Evolutionary conservation across 2,113 vertebrate species (phyloP).

Genomic region (Polypterus bichir): DNA sequence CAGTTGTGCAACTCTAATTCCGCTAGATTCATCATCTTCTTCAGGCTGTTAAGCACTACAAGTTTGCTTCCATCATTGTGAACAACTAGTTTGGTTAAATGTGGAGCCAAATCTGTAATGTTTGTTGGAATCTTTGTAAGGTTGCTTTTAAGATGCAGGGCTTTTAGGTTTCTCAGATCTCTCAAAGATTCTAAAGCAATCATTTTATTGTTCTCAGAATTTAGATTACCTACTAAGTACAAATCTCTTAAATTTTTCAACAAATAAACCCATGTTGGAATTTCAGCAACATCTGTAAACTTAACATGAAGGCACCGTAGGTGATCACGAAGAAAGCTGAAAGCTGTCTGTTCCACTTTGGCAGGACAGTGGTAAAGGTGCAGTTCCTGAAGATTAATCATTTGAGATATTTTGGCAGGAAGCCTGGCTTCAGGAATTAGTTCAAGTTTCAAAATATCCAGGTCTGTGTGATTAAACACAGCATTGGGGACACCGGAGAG

Average conservation of each 20-base stretch:
- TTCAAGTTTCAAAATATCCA: slow-evolving; percentile 88
- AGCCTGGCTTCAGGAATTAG: slow-evolving; percentile 91
- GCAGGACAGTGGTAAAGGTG: slow-evolving; percentile 94
- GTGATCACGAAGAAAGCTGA: slow-evolving; percentile 93
- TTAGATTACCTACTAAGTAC: slow-evolving; percentile 87
- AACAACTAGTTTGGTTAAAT: slow-evolving; percentile 82
- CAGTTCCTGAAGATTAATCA: slow-evolving; percentile 88
- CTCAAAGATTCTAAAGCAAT: slow-evolving; percentile 91
- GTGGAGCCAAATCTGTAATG: slow-evolving; percentile 87
- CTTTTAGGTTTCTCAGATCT: slow-evolving; percentile 83
- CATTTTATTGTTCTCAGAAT: slow-evolving; percentile 98
- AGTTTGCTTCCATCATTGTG: slow-evolving; percentile 96
- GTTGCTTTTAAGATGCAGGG: slow-evolving; percentile 91
- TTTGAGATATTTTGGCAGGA: slow-evolving; percentile 91
- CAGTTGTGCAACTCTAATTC: slow-evolving; percentile 91
- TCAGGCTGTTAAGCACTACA: slow-evolving; percentile 88
- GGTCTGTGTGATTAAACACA: slow-evolving; percentile 84
- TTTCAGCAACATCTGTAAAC: slow-evolving; percentile 94
- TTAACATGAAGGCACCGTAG: slow-evolving; percentile 95
- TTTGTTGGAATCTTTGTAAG: slow-evolving; percentile 95
- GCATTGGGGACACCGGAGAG: slow-evolving; percentile 85
- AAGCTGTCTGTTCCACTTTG: slow-evolving; percentile 92
- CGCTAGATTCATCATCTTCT: slow-evolving; percentile 92
- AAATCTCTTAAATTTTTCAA: slow-evolving; percentile 83
- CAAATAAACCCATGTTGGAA: slow-evolving; percentile 91